Base-by-base conservation (phyloP, 1,140 invertebrate genomes). In the Calliphora vicina region DNA sequence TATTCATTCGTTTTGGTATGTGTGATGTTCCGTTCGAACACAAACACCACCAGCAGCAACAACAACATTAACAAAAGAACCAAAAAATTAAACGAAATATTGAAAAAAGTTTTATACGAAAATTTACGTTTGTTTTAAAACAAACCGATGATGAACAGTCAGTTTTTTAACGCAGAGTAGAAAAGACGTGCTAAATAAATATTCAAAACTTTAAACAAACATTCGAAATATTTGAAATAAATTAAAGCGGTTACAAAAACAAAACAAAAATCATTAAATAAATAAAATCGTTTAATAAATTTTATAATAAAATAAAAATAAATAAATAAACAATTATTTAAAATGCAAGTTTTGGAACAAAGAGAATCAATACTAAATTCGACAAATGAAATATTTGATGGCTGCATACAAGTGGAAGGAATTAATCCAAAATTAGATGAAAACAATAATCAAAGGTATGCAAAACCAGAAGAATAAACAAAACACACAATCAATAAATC, bases 341-440 rank as follows among this genome's bases (percentile, higher is more conserved):
- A 81, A 61, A 81, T 61, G 80, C 45, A 81, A 43, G 42, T 78
- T 43, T 23, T 78, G n/a, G 74, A 78, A 78, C 74, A 78, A 78
- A 78, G 74, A 43, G 74, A 78, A 12, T 23, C 74, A 2, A 17
- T 78, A 2, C 5, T 43, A 23, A 43, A 20, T 23, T n/a, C 74
- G 0, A 10, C n/a, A 9, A 23, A 42, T 25, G 35, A 74, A 74
- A 74, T 67, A 23, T 67, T 67, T 25, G 23, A 67, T 25, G 35
- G 35, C 5, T 35, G 35, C 5, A 35, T 8, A 35, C 61, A 67
- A 25, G n/a, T 57, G 15, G 50, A 57, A n/a, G 61, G n/a, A 25
- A 23, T 67, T 23, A 23, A 25, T 23, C 1, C 17, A 67, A 67
- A 67, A 9, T 67, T 10, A 12, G 61, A 67, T 67, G n/a, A 67